Percentiles rank a stretch among this genome's conserved stretches.
These are phyloP conservation scores for Glaucidium brasilianum DNA, from an alignment of 2,113 vertebrate genomes.

Conservation along the genomic window DNA sequence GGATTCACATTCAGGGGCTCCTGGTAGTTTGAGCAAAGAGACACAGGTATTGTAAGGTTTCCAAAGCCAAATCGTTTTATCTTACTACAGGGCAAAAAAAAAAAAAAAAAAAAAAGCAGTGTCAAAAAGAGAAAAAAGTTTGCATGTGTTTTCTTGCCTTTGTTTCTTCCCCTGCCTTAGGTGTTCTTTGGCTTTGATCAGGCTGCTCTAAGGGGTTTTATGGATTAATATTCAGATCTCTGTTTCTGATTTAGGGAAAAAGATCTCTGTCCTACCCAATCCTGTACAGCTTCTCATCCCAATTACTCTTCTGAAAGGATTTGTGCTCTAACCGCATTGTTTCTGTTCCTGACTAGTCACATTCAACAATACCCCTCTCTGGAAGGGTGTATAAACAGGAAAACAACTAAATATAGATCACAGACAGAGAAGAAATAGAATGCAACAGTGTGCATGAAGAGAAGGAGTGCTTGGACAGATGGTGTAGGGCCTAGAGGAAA, in stretches of 20 bases:
- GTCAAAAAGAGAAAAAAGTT: background rate
- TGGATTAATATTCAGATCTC: background rate
- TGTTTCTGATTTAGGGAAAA: background rate
- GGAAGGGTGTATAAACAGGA: conserved; percentile 40
- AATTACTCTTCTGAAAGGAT: background rate
- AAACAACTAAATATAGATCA: conserved; percentile 25
- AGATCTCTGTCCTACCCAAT: background rate
- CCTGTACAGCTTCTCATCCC: background rate
- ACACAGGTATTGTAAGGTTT: background rate
- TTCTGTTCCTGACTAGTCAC: conserved; percentile 50
- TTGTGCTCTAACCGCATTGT: background rate
- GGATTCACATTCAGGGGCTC: background rate
- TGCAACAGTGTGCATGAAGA: background rate
- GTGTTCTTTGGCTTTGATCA: background rate
- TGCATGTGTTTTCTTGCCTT: background rate
- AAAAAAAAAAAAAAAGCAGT: background rate
- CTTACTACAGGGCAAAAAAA: background rate
- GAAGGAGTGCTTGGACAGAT: background rate
- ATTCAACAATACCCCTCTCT: conserved; percentile 37
- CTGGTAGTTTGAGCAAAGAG: background rate
- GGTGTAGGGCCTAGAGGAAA: background rate
- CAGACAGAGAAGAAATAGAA: background rate
- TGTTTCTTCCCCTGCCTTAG: background rate
- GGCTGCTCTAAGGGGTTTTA: background rate
- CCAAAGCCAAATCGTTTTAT: background rate